Percentiles rank a stretch among this genome's conserved stretches.
phyloP scores from a whole-genome alignment of 2,113 vertebrate genomes.

The Eretmochelys imbricata region DNA sequence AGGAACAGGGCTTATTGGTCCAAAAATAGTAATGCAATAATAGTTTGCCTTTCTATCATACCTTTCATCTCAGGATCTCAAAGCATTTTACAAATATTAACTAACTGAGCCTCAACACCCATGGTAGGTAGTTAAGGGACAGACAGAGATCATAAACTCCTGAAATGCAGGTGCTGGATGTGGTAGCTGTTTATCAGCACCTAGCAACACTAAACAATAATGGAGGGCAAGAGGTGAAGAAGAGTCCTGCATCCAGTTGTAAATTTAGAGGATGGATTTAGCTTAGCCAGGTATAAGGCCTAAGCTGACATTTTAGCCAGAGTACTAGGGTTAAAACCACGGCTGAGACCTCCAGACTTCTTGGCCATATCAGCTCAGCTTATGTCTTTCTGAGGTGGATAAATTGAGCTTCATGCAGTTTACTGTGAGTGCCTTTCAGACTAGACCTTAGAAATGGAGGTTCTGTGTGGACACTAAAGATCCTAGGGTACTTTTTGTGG shows the following conservation, averaged over 20 bases:
- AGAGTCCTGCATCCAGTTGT: neutral
- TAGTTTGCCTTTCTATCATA: neutral
- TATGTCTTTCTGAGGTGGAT: rapidly evolving
- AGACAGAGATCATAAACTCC: neutral
- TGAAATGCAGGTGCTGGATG: neutral
- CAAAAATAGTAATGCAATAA: neutral
- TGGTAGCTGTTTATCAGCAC: neutral
- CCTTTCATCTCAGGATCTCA: neutral
- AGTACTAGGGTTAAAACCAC: rapidly evolving
- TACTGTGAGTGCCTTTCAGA: neutral
- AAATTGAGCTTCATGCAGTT: neutral
- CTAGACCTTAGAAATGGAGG: neutral
- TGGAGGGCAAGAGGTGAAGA: neutral
- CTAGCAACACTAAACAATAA: neutral
- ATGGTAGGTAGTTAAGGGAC: neutral
- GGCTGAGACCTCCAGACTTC: neutral
- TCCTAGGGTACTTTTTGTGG: neutral
- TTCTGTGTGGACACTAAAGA: neutral
- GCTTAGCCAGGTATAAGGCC: rapidly evolving
- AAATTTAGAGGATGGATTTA: neutral
- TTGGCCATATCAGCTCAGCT: rapidly evolving
- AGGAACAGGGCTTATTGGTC: neutral
- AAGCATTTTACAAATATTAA: neutral
- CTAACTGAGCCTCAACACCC: neutral
- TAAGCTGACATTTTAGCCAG: rapidly evolving